Evolutionary conservation across 35 echinoderm and acorn worm genomes (phyloP).

Genomic region (Patiria miniata): DNA sequence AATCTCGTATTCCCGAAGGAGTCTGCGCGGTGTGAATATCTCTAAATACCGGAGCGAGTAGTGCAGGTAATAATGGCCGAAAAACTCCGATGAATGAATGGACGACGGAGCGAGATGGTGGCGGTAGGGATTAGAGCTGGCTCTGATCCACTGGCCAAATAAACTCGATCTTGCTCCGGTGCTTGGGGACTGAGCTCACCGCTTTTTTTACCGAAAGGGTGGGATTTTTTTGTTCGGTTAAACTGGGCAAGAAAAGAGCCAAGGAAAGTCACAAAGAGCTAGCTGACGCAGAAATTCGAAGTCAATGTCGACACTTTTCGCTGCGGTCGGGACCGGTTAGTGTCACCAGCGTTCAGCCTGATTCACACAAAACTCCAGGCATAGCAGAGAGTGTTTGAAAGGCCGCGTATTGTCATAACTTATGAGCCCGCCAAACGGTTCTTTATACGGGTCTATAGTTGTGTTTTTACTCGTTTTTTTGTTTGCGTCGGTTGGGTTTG

Average conservation of each 20-base stretch:
- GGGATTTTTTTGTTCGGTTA: background rate
- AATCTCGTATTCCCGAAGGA: background rate
- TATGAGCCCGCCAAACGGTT: background rate
- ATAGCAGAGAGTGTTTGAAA: background rate
- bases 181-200: background rate
- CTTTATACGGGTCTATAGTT: too few species aligned
- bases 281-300: slow-evolving; percentile 3
- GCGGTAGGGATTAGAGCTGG: background rate
- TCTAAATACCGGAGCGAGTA: background rate
- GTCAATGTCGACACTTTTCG: slow-evolving; percentile 9
- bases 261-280: background rate
- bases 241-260: too few species aligned
- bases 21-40: slow-evolving; percentile 21
- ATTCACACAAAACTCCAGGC: background rate
- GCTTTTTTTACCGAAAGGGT: background rate
- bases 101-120: slow-evolving; percentile 1
- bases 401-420: background rate
- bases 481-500: slow-evolving; percentile 23
- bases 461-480: background rate
- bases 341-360: background rate
- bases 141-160: slow-evolving; percentile 16
- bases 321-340: background rate
- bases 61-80: background rate
- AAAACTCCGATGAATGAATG: background rate
- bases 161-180: slow-evolving; percentile 1